phyloP scores from a whole-genome alignment of 2,113 vertebrate species.

The Narcine bancroftii region DNA sequence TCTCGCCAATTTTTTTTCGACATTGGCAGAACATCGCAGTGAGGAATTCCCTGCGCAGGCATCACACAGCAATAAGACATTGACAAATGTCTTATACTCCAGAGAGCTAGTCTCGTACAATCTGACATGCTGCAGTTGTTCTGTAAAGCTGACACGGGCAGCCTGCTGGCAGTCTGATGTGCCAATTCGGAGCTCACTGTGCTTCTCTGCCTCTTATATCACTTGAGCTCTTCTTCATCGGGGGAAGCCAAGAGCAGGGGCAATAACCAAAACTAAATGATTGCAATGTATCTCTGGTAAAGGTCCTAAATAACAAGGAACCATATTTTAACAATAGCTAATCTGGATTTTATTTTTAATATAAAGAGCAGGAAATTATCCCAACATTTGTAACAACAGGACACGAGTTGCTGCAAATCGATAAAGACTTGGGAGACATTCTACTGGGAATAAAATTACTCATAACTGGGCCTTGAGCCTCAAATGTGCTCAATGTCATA shows the following conservation, averaged over 20 bases:
- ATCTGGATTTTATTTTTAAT: neutral
- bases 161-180: slow-evolving; percentile 48
- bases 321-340: neutral
- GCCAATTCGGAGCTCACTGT: slow-evolving; percentile 55
- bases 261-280: neutral
- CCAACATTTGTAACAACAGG: neutral
- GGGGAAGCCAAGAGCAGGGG: neutral
- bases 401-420: neutral
- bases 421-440: neutral
- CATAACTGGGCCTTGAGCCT: neutral
- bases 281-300: neutral
- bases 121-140: slow-evolving; percentile 59
- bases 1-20: slow-evolving; percentile 46
- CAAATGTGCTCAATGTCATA: neutral
- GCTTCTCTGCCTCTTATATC: slow-evolving; percentile 54
- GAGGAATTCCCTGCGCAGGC: slow-evolving; percentile 54
- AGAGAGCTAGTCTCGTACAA: slow-evolving; percentile 57
- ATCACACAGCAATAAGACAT: slow-evolving; percentile 54
- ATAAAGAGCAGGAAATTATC: neutral
- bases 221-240: slow-evolving; percentile 40
- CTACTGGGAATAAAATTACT: neutral
- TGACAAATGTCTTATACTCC: slow-evolving; percentile 59
- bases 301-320: neutral
- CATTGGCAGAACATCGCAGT: slow-evolving; percentile 45
- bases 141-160: slow-evolving; percentile 55